Conservation (phyloP, 2,113 vertebrate genomes). For the Phylloscopus whistleri region DNA sequence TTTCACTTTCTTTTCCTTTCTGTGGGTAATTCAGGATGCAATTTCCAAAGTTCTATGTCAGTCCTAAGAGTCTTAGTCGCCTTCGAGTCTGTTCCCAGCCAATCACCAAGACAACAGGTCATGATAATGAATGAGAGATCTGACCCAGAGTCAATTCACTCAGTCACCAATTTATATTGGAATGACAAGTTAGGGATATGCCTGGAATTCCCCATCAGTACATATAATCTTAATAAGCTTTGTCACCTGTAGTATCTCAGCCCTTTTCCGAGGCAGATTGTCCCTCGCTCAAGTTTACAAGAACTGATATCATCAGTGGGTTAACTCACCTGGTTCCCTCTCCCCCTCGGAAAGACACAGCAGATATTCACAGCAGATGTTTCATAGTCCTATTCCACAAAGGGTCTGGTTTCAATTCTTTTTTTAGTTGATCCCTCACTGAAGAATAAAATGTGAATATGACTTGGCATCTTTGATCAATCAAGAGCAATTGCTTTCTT, state of each 20-base stretch:
- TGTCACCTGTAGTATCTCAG: slow-evolving; percentile 39
- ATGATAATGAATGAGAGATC: slow-evolving; percentile 56
- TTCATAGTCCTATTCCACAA: neutral
- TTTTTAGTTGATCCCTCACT: neutral
- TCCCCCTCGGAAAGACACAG: neutral
- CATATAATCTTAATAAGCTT: slow-evolving; percentile 29
- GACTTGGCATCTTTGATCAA: neutral
- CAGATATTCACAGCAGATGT: neutral
- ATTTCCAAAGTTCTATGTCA: slow-evolving; percentile 19
- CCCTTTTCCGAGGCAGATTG: neutral
- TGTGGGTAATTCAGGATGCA: slow-evolving; percentile 2
- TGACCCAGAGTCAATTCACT: slow-evolving; percentile 63
- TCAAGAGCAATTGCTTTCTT: neutral
- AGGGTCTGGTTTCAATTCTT: neutral
- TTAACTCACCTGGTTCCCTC: neutral
- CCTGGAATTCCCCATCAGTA: slow-evolving; percentile 44
- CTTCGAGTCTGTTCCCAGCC: slow-evolving; percentile 50
- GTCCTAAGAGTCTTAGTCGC: slow-evolving; percentile 28
- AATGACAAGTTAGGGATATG: slow-evolving; percentile 57
- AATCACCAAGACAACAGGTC: slow-evolving; percentile 55
- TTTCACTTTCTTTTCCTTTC: slow-evolving; percentile 35
- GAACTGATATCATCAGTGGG: neutral
- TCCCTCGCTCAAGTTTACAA: neutral
- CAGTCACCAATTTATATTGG: slow-evolving; percentile 51
- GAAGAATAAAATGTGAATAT: neutral